Evolutionary conservation across 2,797 vertebrate species (phyloP).

Genomic region (Sebastiscus albofasciatus): DNA sequence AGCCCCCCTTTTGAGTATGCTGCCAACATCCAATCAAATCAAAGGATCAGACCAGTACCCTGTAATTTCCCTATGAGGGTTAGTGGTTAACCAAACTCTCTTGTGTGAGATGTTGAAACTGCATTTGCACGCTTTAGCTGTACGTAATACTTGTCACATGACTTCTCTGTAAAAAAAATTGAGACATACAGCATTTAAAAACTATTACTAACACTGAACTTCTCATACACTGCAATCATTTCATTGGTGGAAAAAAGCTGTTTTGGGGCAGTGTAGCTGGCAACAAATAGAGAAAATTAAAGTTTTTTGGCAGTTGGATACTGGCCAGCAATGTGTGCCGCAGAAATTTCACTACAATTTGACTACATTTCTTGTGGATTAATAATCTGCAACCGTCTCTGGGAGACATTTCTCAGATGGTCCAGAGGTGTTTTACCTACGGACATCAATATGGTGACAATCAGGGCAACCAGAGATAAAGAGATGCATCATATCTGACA

Average conservation of each 20-base stretch:
- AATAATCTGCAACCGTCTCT: neutral
- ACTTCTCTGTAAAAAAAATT: neutral
- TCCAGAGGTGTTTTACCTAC: neutral
- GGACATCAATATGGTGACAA: neutral
- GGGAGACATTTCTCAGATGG: neutral
- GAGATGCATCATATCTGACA: neutral
- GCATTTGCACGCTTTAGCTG: neutral
- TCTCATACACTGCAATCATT: neutral
- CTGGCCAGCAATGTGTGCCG: neutral
- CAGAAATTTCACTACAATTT: neutral
- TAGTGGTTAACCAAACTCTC: neutral
- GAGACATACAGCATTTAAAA: neutral
- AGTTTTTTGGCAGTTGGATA: neutral
- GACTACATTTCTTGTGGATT: neutral
- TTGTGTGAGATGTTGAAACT: neutral
- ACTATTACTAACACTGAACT: neutral
- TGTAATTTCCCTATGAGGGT: constrained; percentile 3
- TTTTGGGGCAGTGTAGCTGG: neutral
- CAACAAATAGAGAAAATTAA: neutral
- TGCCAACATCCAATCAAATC: neutral
- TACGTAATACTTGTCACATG: neutral
- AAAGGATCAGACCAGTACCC: neutral
- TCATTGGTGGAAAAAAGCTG: neutral
- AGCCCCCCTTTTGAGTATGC: neutral
- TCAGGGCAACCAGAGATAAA: neutral